Percentiles rank a stretch among this genome's conserved stretches.
These are phyloP conservation scores for Cariama cristata DNA, from an alignment of 2,113 vertebrate genomes.

Conservation along the genomic window DNA sequence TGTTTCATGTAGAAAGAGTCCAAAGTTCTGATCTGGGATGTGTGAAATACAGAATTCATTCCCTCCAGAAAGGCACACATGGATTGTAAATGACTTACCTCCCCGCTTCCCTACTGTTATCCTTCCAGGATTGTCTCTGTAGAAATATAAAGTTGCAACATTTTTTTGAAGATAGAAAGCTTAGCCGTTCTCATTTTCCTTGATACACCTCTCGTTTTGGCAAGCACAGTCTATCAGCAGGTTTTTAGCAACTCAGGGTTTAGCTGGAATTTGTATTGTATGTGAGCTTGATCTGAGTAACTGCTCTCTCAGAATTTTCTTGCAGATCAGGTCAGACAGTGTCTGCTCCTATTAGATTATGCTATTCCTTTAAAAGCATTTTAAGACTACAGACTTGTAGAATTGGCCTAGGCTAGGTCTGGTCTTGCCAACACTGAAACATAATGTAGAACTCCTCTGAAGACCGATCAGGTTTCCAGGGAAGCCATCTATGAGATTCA, in stretches of 20 bases:
- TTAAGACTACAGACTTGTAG: background rate
- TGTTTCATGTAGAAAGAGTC: fast-evolving
- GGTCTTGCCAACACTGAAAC: background rate
- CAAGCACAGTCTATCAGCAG: background rate
- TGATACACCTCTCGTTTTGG: background rate
- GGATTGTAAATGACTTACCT: background rate
- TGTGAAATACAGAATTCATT: background rate
- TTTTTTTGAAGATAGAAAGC: background rate
- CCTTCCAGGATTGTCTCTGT: background rate
- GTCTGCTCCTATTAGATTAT: background rate
- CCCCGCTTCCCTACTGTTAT: background rate
- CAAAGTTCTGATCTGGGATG: background rate
- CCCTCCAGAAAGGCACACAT: background rate
- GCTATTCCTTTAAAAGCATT: background rate
- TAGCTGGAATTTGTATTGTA: slow-evolving; percentile 11
- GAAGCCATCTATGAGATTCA: background rate
- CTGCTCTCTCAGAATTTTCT: background rate
- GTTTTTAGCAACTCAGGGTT: background rate
- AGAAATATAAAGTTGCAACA: background rate
- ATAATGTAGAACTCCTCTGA: background rate
- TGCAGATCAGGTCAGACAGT: background rate
- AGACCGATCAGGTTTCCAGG: background rate
- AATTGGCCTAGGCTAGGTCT: background rate
- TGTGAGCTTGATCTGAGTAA: background rate
- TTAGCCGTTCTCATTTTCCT: background rate